Conservation (phyloP, 2,797 vertebrate species). For the Erpetoichthys calabaricus region DNA sequence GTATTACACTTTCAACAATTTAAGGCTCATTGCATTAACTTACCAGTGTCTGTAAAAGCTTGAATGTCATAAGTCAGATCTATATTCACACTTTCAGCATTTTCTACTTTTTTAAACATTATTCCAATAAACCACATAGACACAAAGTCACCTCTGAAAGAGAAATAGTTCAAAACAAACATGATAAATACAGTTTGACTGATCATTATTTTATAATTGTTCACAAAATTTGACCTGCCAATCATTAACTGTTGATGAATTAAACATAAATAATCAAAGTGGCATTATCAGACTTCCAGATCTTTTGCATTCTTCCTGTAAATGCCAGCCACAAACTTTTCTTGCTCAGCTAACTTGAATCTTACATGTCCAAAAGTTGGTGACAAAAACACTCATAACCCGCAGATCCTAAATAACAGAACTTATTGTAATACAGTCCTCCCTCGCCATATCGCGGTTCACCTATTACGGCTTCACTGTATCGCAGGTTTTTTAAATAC, state of each 20-base stretch:
- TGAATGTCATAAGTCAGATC: conserved; percentile 92
- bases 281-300: too few relatives aligned
- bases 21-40: conserved; percentile 15
- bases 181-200: conserved; percentile 17
- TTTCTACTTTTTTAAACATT: conserved; percentile 87
- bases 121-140: conserved; percentile 98
- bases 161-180: conserved; percentile 21
- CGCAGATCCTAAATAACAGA: too few relatives aligned
- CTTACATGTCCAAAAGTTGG: too few relatives aligned
- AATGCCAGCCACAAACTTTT: neutral
- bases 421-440: too few relatives aligned
- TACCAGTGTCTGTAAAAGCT: conserved; percentile 91
- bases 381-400: too few relatives aligned
- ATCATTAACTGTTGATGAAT: too few relatives aligned
- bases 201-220: conserved; percentile 12
- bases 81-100: conserved; percentile 78
- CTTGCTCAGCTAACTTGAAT: neutral
- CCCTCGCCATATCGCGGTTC: too few relatives aligned
- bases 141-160: conserved; percentile 64
- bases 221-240: neutral
- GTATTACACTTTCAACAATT: too few relatives aligned
- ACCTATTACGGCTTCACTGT: too few relatives aligned
- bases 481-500: too few relatives aligned
- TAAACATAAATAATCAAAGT: too few relatives aligned
- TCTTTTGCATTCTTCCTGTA: rapidly evolving